Base-by-base conservation (phyloP, 2,888 invertebrate species). In the Mythimna ferrago region DNA sequence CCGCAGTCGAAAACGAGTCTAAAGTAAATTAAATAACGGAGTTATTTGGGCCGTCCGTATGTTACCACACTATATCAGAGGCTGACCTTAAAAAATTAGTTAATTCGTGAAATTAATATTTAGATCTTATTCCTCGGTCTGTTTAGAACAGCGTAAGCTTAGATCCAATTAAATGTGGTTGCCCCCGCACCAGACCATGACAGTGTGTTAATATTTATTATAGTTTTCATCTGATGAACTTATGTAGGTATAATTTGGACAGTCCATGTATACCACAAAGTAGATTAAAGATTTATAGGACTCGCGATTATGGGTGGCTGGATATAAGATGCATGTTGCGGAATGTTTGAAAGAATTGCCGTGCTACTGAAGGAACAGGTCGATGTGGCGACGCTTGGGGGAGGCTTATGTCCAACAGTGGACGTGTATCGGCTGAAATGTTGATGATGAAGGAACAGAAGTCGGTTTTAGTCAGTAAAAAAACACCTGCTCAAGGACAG, bases 161-260 rank as follows among this genome's bases (percentile, higher is more conserved):
- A 86, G 88, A 88, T 80, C 78, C 86, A 90, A 90, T 91, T 92
- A 89, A 88, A 88, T 88, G 76, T 87, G 79, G 83, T 82, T 89
- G 87, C 85, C 86, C 86, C 81, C 81, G 71, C 87, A 86, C 26
- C 81, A 69, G 86, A 92, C 84, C 92, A 88, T 91, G 84, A 90
- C 88, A 61, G 35, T 66, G 63, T 71, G 73, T 76, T 82, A 76
- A 72, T 84, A 77, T 71, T 71, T 73, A 60, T 81, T 66, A 72
- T 73, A 82, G 10, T 68, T 72, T 70, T 68, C 21, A 73, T 67
- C 48, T 66, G 64, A 54, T 58, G 11, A 32, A 60, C 16, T 16
- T 71, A n/a, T 16, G 16, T 61, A 54, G 57, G 2, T 62, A 48
- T 19, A 16, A 48, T 56, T 14, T 53, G 32, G 10, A 41, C 32